phyloP scores from a whole-genome alignment of 2,113 vertebrate species.

The Leptobrachium ailaonicum region DNA sequence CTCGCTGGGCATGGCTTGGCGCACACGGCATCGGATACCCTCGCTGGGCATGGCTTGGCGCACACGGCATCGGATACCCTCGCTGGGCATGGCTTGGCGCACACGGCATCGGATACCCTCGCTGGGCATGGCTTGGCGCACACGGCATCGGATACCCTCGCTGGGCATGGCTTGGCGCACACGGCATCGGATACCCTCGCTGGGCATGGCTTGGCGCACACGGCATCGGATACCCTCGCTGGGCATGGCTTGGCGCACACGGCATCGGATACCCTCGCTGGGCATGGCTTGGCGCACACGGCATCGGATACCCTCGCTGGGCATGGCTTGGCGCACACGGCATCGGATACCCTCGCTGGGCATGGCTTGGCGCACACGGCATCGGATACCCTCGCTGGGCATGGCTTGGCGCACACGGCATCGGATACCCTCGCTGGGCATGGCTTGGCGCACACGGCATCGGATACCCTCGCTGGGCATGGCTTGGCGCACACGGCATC shows the following conservation, averaged over 20 bases:
- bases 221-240: no score
- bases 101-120: fast-evolving
- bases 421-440: no score
- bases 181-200: no score
- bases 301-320: background rate
- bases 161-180: background rate
- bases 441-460: fast-evolving
- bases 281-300: background rate
- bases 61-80: fast-evolving
- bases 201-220: no score
- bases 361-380: no score
- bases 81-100: background rate
- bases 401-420: no score
- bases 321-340: background rate
- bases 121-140: background rate
- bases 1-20: no score
- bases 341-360: background rate
- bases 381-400: no score
- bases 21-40: no score
- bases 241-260: no score
- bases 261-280: fast-evolving
- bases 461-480: background rate
- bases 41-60: no score
- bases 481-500: fast-evolving
- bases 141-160: no score